Conservation (phyloP, 1,140 invertebrate genomes). For the Habropoda laboriosa region DNA sequence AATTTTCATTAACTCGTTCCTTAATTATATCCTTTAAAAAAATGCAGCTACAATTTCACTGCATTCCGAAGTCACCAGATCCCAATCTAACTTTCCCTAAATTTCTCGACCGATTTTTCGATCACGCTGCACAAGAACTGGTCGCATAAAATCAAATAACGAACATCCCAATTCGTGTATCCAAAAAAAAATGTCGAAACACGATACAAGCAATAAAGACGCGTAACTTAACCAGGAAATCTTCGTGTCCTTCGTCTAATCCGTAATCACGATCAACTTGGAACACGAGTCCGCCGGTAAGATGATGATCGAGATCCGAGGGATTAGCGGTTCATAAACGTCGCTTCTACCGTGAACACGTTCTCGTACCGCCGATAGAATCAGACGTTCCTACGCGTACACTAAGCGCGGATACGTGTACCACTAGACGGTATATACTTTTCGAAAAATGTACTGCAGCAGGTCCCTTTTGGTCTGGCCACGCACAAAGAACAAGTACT, state of each 20-base stretch:
- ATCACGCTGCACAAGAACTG: too few relatives aligned
- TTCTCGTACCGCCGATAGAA: slow-evolving; percentile 18
- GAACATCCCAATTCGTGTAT: too few relatives aligned
- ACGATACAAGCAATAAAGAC: too few relatives aligned
- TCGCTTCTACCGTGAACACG: background rate
- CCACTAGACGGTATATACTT: slow-evolving; percentile 18
- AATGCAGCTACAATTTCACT: too few relatives aligned
- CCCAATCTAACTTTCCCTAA: too few relatives aligned
- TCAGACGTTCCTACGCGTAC: background rate
- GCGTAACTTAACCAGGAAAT: background rate
- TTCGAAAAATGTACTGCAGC: slow-evolving; percentile 70
- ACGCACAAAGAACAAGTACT: slow-evolving; percentile 65
- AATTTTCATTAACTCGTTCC: too few relatives aligned
- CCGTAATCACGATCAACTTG: background rate
- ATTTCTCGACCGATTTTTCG: too few relatives aligned
- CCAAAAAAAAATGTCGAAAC: too few relatives aligned
- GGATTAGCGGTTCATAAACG: slow-evolving; percentile 2
- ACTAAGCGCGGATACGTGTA: background rate
- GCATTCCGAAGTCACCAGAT: too few relatives aligned
- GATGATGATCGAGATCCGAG: background rate
- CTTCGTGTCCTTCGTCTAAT: background rate
- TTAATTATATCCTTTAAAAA: too few relatives aligned
- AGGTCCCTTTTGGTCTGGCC: slow-evolving; percentile 62
- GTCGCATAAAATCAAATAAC: too few relatives aligned
- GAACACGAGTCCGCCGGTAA: background rate